Conservation (phyloP, 2,797 vertebrate genomes). For the Anabas testudineus region DNA sequence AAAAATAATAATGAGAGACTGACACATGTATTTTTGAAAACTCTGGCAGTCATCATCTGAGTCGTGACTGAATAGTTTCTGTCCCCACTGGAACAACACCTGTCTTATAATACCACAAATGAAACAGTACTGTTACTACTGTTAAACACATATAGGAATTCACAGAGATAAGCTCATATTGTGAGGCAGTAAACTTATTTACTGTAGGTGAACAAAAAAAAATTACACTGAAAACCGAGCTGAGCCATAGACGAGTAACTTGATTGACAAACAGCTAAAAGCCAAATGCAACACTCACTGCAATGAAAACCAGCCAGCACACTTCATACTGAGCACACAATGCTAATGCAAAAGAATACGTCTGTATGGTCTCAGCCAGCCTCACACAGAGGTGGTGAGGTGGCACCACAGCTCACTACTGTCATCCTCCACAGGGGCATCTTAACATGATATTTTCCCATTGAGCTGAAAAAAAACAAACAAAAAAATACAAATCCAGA, state of each 20-base stretch:
- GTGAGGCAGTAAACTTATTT: too few species aligned
- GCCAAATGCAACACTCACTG: background rate
- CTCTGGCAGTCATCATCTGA: background rate
- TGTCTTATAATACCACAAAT: background rate
- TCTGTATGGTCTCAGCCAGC: background rate
- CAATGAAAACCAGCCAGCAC: background rate
- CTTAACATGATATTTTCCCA: constrained; percentile 42
- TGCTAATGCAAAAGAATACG: background rate
- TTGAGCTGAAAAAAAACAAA: constrained; percentile 36
- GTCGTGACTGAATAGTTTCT: background rate
- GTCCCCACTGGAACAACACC: background rate
- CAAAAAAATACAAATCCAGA: constrained; percentile 4
- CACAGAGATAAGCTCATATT: background rate
- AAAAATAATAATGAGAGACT: background rate
- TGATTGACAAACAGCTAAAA: background rate
- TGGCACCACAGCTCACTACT: constrained; percentile 8
- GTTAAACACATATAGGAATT: background rate
- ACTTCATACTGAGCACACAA: background rate
- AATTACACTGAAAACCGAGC: too few species aligned
- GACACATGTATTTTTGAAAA: background rate
- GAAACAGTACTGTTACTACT: background rate
- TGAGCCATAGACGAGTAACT: too few species aligned
- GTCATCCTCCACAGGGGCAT: constrained; percentile 29
- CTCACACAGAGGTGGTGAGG: constrained; percentile 24
- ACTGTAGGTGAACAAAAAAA: too few species aligned